Conservation (phyloP, 2,797 vertebrate species). For the Sarcoramphus papa region DNA sequence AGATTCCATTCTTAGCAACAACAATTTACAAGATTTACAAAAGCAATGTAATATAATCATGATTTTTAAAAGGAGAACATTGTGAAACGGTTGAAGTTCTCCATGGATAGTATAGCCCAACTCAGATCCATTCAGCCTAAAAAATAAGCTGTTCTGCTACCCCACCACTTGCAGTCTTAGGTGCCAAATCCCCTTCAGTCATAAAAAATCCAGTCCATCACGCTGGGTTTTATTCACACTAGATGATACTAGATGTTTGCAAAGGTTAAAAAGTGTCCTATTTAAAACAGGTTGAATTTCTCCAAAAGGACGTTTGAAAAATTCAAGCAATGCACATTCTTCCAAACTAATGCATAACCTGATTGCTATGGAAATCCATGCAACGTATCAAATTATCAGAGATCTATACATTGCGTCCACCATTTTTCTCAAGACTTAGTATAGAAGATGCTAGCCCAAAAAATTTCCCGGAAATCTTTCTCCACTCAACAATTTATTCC, state of each 20-base stretch:
- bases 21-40: background rate
- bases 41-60: fast-evolving
- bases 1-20: background rate
- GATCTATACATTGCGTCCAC: background rate
- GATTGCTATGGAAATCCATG: background rate
- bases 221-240: background rate
- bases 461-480: background rate
- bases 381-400: background rate
- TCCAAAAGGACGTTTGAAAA: background rate
- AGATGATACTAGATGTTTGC: background rate
- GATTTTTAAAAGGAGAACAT: background rate
- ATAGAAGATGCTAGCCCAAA: background rate
- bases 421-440: background rate
- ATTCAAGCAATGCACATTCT: fast-evolving
- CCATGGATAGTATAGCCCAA: background rate
- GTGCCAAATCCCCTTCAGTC: background rate
- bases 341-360: background rate
- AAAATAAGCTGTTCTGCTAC: background rate
- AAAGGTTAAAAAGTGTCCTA: background rate
- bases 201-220: background rate
- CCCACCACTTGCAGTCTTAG: background rate
- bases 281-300: background rate
- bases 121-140: background rate
- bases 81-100: background rate
- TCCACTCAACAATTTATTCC: background rate